phyloP scores from a whole-genome alignment of 2,113 vertebrate genomes.

The Coreoperca whiteheadi region DNA sequence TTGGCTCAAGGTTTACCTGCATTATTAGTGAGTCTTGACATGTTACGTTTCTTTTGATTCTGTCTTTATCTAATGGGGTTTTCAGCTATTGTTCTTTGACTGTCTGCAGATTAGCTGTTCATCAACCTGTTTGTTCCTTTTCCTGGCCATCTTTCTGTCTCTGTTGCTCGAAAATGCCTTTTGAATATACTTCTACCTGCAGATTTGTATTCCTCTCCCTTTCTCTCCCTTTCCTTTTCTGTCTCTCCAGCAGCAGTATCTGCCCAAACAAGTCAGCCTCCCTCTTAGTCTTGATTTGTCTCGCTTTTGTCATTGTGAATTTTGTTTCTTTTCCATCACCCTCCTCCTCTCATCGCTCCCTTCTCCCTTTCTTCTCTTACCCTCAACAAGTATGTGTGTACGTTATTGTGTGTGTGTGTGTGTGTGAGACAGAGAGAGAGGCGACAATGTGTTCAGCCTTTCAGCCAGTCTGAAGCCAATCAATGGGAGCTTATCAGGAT shows the following conservation, averaged over 20 bases:
- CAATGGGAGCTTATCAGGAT: conserved; percentile 75
- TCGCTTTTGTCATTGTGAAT: conserved; percentile 60
- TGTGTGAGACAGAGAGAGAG: conserved; percentile 15
- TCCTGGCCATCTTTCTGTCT: conserved; percentile 3
- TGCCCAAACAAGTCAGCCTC: conserved; percentile 37
- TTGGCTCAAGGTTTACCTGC: conserved; percentile 1
- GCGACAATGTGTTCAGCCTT: conserved; percentile 67
- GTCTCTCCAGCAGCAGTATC: conserved; percentile 18
- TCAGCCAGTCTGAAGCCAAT: conserved; percentile 72
- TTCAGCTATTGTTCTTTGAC: conserved; percentile 10
- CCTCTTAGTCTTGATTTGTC: conserved; percentile 51
- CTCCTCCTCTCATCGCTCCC: conserved; percentile 8
- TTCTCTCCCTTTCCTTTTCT: not conserved
- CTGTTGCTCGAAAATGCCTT: conserved; percentile 18
- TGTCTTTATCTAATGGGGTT: conserved; percentile 23
- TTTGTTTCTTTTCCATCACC: conserved; percentile 62
- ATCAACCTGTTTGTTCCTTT: conserved; percentile 33
- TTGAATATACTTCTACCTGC: conserved; percentile 24
- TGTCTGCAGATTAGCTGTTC: conserved; percentile 37
- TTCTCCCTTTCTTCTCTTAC: conserved; percentile 15
- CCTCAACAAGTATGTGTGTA: conserved; percentile 7
- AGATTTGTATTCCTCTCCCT: conserved; percentile 12
- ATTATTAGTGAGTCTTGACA: conserved; percentile 1
- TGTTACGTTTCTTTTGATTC: conserved; percentile 24
- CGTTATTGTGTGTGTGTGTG: conserved; percentile 11